phyloP scores from a whole-genome alignment of 1,140 invertebrate species.

The Laodelphax striatellus region DNA sequence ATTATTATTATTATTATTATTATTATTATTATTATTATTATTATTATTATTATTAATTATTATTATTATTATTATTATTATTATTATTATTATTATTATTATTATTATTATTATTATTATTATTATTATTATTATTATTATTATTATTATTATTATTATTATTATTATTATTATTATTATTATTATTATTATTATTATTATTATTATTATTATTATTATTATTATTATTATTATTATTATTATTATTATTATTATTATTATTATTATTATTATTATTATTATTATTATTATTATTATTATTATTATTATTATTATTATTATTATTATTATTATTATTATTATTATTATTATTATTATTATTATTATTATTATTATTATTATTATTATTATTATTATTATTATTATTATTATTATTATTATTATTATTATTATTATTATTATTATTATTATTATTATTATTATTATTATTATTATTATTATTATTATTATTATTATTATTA shows the following conservation, averaged over 20 bases:
- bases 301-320: background rate
- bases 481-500: too few relatives aligned
- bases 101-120: background rate
- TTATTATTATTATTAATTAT: too few relatives aligned
- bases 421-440: background rate
- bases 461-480: too few relatives aligned
- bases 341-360: background rate
- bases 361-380: background rate
- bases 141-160: background rate
- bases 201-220: background rate
- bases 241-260: background rate
- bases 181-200: background rate
- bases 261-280: background rate
- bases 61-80: background rate
- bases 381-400: background rate
- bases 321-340: background rate
- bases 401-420: background rate
- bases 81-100: background rate
- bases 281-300: background rate
- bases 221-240: background rate
- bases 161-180: background rate
- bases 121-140: constrained; percentile 1
- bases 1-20: too few relatives aligned
- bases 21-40: too few relatives aligned
- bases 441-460: background rate